phyloP scores from a whole-genome alignment of 2,888 invertebrate species.

The Chirona hameri region DNA sequence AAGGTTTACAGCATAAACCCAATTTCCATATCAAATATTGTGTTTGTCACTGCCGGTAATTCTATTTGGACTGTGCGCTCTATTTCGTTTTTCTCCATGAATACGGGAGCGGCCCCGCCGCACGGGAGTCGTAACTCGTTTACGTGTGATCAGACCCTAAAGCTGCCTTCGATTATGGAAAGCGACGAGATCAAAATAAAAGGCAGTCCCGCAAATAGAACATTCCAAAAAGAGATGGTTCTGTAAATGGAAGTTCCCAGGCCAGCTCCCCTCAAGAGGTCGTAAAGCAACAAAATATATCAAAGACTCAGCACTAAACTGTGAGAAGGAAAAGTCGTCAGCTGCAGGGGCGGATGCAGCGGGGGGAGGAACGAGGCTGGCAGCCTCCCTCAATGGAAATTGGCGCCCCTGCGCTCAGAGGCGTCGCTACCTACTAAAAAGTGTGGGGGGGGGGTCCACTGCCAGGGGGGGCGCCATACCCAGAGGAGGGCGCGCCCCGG shows the following conservation, averaged over 20 bases:
- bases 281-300: background rate
- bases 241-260: background rate
- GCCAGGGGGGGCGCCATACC: too few relatives aligned
- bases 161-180: slow-evolving; percentile 27
- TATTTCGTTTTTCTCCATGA: slow-evolving; percentile 27
- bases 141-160: slow-evolving; percentile 8
- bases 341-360: too few relatives aligned
- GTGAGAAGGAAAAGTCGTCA: too few relatives aligned
- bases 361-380: too few relatives aligned
- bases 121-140: background rate
- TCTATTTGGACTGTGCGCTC: background rate
- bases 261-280: background rate
- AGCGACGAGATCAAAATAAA: slow-evolving; percentile 12
- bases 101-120: background rate
- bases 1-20: slow-evolving; percentile 6
- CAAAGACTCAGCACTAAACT: too few relatives aligned
- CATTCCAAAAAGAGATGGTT: background rate
- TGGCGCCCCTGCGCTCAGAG: too few relatives aligned
- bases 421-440: too few relatives aligned
- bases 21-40: slow-evolving; percentile 28
- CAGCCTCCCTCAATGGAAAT: too few relatives aligned
- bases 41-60: background rate
- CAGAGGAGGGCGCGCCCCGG: too few relatives aligned
- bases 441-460: too few relatives aligned
- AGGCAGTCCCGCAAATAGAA: slow-evolving; percentile 6